A percentile compares a stretch with the other conserved stretches of the same genome.
phyloP scores from a whole-genome alignment of 2,113 vertebrate genomes.

The Vireo altiloquus region DNA sequence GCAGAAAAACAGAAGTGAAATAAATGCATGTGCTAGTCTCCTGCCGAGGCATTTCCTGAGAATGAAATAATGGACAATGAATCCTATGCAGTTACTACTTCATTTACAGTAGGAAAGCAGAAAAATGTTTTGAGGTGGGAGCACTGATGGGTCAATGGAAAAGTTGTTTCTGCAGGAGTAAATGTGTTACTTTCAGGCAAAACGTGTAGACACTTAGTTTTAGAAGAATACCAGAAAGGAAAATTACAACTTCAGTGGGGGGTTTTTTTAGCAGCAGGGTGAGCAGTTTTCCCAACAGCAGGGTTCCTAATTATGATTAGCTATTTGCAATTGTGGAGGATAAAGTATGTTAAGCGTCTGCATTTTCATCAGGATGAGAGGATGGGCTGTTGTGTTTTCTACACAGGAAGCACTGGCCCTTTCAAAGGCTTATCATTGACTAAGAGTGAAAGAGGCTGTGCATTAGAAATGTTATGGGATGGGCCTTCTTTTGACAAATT shows the following conservation, averaged over 20 bases:
- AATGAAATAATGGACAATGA: not conserved
- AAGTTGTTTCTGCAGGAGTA: not conserved
- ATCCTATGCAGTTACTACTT: not conserved
- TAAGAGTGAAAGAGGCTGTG: not conserved
- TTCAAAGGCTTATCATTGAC: not conserved
- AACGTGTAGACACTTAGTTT: not conserved
- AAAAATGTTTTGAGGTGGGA: not conserved
- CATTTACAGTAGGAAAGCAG: not conserved
- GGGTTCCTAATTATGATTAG: conserved; percentile 44
- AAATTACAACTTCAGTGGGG: not conserved
- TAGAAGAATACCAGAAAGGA: not conserved
- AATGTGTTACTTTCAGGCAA: not conserved
- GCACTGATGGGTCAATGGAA: not conserved
- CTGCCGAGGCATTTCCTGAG: not conserved
- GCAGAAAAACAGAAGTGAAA: not conserved
- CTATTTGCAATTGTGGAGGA: not conserved
- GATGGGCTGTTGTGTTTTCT: not conserved
- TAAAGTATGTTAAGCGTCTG: not conserved
- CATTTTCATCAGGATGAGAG: conserved; percentile 14
- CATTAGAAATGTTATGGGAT: not conserved
- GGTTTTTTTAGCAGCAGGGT: not conserved
- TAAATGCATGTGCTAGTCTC: not conserved
- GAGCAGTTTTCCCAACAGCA: conserved; percentile 23
- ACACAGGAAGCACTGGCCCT: not conserved
- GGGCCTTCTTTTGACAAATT: not conserved